Evolutionary conservation across 1,140 invertebrate genomes (phyloP), one percentile per base, ranked within the genome.

Genomic region (Sycophaga agraensis): DNA sequence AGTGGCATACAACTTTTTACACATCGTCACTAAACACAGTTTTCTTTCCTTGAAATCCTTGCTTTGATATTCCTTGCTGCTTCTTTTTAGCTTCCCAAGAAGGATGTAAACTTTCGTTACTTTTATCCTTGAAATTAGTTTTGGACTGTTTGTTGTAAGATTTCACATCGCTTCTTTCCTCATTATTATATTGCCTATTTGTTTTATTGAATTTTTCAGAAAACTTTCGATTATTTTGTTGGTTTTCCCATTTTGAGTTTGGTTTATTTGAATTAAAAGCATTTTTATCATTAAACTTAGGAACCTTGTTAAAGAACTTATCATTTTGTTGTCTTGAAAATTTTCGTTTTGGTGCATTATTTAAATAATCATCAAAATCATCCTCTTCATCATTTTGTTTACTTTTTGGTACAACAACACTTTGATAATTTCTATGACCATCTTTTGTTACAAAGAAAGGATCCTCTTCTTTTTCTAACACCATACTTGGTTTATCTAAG

Each of bases 1-100:
- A n/a, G n/a, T n/a, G n/a, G n/a, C n/a, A n/a, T n/a, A n/a, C n/a
- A 11, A 54, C 34, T 63, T 53, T 51, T 46, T 50, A 53, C 39
- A 35, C 0, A 63, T 68, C 59, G 39, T 76, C 74, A 14, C 62
- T 58, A 43, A 79, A 78, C 35, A 74, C 67, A 39, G 74, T 76
- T 51, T 76, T 79, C 43, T 77, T 77, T 11, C 76, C 77, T 66
- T 76, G 73, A 62, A 79, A 77, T 24, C 70, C 71, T 67, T 70
- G 53, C 24, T 73, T 75, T 51, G 77, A 37, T 11, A 69, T 58
- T 17, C 76, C 68, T 14, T 74, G 73, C 48, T 77, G 64, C 45
- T 80, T 80, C 51, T 66, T 79, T 31, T 70, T 75, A 11, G 79
- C 80, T 53, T 68, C 69, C 80, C 80, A 82, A 5, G 80, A 82